These are phyloP conservation scores for Anthoptus insignis DNA, from an alignment of 2,888 invertebrate genomes.

Conservation along the genomic window DNA sequence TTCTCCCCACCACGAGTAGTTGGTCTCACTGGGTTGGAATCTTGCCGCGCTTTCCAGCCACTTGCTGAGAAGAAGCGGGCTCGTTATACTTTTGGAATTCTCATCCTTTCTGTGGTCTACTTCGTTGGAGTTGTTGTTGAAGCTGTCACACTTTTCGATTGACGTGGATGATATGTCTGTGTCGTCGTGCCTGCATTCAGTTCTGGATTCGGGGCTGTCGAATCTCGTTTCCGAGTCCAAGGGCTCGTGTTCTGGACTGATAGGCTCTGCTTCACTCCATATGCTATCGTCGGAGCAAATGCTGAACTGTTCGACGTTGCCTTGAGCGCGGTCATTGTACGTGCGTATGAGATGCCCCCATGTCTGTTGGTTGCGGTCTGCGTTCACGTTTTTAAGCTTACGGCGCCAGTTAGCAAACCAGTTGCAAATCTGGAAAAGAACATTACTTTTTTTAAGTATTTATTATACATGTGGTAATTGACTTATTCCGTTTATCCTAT, in stretches of 20 bases:
- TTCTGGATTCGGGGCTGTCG: constrained; percentile 64
- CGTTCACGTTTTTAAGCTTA: constrained; percentile 92
- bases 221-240: constrained; percentile 63
- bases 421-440: constrained; percentile 89
- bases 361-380: constrained; percentile 89
- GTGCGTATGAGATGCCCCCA: constrained; percentile 92
- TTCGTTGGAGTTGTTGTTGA: constrained; percentile 73
- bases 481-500: too few relatives aligned
- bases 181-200: constrained; percentile 65
- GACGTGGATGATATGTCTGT: constrained; percentile 66
- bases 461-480: not conserved
- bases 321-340: constrained; percentile 91
- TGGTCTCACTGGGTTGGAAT: constrained; percentile 91
- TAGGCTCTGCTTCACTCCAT: constrained; percentile 90
- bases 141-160: constrained; percentile 63
- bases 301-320: constrained; percentile 93
- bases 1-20: constrained; percentile 89
- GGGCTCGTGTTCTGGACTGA: constrained; percentile 60
- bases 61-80: constrained; percentile 89
- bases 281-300: constrained; percentile 93
- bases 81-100: constrained; percentile 69
- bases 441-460: not conserved
- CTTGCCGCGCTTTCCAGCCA: constrained; percentile 93
- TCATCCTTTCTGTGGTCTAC: constrained; percentile 54
- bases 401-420: constrained; percentile 96